Evolutionary conservation across 2,888 invertebrate species (phyloP).

Genomic region (Lepidocyrtoides sp.): DNA sequence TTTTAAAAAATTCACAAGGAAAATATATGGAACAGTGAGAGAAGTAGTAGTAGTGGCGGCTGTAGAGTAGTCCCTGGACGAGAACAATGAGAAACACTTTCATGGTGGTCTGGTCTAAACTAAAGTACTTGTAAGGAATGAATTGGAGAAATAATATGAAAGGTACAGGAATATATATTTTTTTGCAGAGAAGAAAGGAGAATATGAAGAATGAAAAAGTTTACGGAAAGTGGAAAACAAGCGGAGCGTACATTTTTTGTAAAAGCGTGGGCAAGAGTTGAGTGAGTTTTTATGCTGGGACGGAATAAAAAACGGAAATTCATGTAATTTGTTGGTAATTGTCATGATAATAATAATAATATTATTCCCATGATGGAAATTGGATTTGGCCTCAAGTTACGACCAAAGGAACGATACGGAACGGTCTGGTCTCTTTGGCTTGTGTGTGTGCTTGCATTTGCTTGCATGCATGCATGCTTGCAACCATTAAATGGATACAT

Average conservation of each 20-base stretch:
- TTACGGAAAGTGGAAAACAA: constrained; percentile 21
- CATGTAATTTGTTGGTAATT: constrained; percentile 80
- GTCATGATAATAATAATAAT: constrained; percentile 80
- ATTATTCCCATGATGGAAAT: constrained; percentile 80
- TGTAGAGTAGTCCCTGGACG: constrained; percentile 60
- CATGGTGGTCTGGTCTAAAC: constrained; percentile 65
- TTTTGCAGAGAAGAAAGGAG: constrained; percentile 28
- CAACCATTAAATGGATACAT: constrained; percentile 69
- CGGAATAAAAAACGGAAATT: constrained; percentile 75
- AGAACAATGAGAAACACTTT: constrained; percentile 68
- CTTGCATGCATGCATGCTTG: constrained; percentile 62
- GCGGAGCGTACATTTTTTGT: background rate
- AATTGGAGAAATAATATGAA: background rate
- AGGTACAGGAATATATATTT: background rate
- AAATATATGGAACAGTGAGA: background rate
- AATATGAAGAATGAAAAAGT: background rate
- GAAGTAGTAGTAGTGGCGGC: constrained; percentile 13
- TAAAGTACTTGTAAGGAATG: background rate
- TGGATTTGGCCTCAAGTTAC: constrained; percentile 78
- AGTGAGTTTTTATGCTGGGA: constrained; percentile 30
- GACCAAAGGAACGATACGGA: constrained; percentile 44
- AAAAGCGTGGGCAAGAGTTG: constrained; percentile 24
- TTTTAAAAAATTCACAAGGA: constrained; percentile 71
- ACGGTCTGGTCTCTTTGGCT: background rate
- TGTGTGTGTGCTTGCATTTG: constrained; percentile 18